These are phyloP conservation scores for Anabacerthia variegaticeps DNA, from an alignment of 2,797 vertebrate species.

Conservation along the genomic window DNA sequence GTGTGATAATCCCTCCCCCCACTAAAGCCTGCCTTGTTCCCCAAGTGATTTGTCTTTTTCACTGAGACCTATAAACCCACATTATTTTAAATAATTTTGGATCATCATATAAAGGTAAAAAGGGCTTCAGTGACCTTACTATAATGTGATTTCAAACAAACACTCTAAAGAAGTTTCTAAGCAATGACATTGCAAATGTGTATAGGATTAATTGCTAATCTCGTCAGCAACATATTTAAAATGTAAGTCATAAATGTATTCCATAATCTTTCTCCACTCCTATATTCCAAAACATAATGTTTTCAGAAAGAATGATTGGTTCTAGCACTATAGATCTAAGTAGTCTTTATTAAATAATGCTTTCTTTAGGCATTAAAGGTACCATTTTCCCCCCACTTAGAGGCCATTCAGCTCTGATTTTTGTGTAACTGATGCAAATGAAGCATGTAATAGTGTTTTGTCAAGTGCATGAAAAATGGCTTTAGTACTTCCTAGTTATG, in stretches of 20 bases:
- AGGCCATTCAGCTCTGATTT: neutral
- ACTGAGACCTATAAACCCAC: neutral
- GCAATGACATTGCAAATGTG: neutral
- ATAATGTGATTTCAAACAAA: neutral
- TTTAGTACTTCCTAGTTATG: neutral
- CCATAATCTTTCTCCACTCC: neutral
- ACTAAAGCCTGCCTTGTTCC: neutral
- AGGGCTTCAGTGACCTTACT: neutral
- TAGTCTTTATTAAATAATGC: neutral
- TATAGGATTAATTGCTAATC: neutral
- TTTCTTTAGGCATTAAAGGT: neutral
- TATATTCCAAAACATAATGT: neutral
- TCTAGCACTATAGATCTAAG: neutral
- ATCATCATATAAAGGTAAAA: neutral
- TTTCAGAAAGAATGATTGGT: neutral
- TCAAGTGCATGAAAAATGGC: neutral
- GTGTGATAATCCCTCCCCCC: neutral
- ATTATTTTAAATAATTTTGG: neutral
- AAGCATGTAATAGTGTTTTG: neutral
- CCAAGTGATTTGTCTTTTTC: neutral
- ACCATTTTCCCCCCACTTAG: neutral
- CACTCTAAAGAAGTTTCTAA: neutral
- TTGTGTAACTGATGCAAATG: constrained; percentile 1
- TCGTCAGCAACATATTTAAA: neutral
- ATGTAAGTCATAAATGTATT: neutral